phyloP scores from a whole-genome alignment of 1,140 invertebrate genomes.

The Brachionus calyciflorus region DNA sequence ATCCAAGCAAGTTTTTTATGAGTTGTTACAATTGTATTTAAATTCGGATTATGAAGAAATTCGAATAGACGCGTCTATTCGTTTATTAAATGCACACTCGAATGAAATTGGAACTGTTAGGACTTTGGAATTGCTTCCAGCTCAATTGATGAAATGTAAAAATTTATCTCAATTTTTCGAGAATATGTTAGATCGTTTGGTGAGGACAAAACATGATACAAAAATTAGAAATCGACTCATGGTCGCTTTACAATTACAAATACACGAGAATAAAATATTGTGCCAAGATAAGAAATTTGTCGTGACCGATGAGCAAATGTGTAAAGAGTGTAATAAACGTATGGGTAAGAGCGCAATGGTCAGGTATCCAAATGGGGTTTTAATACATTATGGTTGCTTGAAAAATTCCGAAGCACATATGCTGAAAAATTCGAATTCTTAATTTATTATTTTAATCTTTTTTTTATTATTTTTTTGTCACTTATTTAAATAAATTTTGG shows the following conservation, averaged over 20 bases:
- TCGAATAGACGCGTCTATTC: conserved; percentile 30
- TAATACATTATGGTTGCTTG: conserved; percentile 82
- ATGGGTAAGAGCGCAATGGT: conserved; percentile 88
- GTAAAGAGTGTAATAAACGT: conserved; percentile 83
- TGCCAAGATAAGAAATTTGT: conserved; percentile 76
- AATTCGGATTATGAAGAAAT: conserved; percentile 21
- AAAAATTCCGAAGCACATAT: conserved; percentile 51
- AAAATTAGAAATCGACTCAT: conserved; percentile 35
- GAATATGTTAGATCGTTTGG: conserved; percentile 48
- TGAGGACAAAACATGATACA: conserved; percentile 37
- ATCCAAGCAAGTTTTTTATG: conserved; percentile 12
- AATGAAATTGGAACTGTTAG: conserved; percentile 48
- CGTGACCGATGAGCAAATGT: conserved; percentile 80
- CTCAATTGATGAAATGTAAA: conserved; percentile 49
- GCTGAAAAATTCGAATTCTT: conserved; percentile 23
- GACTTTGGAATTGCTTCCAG: conserved; percentile 49
- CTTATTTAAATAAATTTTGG: conserved; percentile 13
- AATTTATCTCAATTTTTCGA: conserved; percentile 48
- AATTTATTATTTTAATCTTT: conserved; percentile 16
- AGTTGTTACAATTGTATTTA: conserved; percentile 35
- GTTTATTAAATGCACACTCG: conserved; percentile 29
- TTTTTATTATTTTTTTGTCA: neutral
- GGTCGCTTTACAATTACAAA: conserved; percentile 49
- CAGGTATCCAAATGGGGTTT: conserved; percentile 81
- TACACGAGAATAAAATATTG: conserved; percentile 72